Evolutionary conservation across 2,888 invertebrate genomes (phyloP).

Genomic region (Omphaloscelis lunosa): DNA sequence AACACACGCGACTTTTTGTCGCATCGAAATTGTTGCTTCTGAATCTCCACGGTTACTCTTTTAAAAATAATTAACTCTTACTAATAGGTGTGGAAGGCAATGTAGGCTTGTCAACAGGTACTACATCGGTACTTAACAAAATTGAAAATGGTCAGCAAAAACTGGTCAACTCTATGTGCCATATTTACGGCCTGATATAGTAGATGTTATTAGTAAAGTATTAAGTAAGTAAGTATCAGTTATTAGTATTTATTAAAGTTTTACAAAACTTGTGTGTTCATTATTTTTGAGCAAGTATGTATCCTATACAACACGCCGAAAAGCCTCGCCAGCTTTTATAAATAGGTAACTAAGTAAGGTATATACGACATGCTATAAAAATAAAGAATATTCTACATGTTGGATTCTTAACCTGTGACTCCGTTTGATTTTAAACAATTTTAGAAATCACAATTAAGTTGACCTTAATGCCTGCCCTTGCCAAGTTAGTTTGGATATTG

Average conservation of each 20-base stretch:
- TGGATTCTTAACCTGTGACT: background rate
- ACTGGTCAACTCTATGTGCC: too few relatives aligned
- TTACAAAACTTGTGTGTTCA: background rate
- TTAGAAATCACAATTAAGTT: background rate
- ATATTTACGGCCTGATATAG: too few relatives aligned
- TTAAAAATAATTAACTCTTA: too few relatives aligned
- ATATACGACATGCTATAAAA: background rate
- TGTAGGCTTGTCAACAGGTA: too few relatives aligned
- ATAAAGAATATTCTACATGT: background rate
- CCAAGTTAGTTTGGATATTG: background rate
- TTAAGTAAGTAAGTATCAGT: too few relatives aligned
- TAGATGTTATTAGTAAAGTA: too few relatives aligned
- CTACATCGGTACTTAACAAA: too few relatives aligned
- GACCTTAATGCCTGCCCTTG: too few relatives aligned
- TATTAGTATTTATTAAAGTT: background rate
- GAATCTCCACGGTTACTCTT: too few relatives aligned
- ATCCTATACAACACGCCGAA: background rate
- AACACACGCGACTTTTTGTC: conserved; percentile 26
- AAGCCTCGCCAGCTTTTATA: background rate
- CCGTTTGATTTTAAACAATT: background rate
- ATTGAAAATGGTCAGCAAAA: too few relatives aligned
- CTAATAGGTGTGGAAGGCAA: too few relatives aligned
- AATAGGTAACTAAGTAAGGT: too few relatives aligned
- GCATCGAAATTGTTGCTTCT: background rate
- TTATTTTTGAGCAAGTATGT: background rate